These are phyloP conservation scores for Patella caerulea DNA, from an alignment of 2,888 invertebrate genomes.

Conservation along the genomic window DNA sequence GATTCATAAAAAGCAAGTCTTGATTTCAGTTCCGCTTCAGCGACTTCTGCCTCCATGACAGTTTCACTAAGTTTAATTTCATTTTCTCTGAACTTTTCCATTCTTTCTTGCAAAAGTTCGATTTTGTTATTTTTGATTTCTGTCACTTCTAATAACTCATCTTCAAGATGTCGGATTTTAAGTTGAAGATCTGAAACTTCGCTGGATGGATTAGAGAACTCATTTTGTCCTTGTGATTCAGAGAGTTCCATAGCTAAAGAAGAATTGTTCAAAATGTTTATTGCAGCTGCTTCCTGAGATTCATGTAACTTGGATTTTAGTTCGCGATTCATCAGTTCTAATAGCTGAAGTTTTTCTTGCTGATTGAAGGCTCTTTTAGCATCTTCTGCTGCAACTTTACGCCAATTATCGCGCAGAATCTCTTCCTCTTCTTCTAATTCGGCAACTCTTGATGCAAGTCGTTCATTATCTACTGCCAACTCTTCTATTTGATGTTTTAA, in stretches of 20 bases:
- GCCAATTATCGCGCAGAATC: conserved; percentile 59
- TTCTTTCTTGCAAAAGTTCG: conserved; percentile 49
- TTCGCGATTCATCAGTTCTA: conserved; percentile 55
- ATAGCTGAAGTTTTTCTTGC: conserved; percentile 57
- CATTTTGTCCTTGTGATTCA: conserved; percentile 17
- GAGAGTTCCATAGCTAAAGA: conserved; percentile 57
- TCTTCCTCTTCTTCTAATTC: conserved; percentile 63
- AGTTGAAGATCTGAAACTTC: conserved; percentile 1
- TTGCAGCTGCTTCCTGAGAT: conserved; percentile 49
- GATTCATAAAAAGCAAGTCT: conserved; percentile 53
- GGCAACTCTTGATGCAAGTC: conserved; percentile 47
- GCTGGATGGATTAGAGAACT: not conserved
- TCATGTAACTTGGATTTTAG: conserved; percentile 54
- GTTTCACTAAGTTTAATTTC: conserved; percentile 61
- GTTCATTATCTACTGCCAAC: conserved; percentile 50
- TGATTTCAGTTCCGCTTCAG: conserved; percentile 52
- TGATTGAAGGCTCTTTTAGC: conserved; percentile 52
- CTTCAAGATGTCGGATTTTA: conserved; percentile 40
- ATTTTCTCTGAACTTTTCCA: conserved; percentile 47
- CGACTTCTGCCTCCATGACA: conserved; percentile 54
- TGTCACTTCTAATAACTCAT: conserved; percentile 45
- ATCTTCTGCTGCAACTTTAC: conserved; percentile 60
- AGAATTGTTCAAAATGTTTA: conserved; percentile 40
- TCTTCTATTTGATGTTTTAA: conserved; percentile 51
- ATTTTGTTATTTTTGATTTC: conserved; percentile 58